Base-by-base conservation (phyloP, 2,888 invertebrate species). In the Trissolcus brochymenae region DNA sequence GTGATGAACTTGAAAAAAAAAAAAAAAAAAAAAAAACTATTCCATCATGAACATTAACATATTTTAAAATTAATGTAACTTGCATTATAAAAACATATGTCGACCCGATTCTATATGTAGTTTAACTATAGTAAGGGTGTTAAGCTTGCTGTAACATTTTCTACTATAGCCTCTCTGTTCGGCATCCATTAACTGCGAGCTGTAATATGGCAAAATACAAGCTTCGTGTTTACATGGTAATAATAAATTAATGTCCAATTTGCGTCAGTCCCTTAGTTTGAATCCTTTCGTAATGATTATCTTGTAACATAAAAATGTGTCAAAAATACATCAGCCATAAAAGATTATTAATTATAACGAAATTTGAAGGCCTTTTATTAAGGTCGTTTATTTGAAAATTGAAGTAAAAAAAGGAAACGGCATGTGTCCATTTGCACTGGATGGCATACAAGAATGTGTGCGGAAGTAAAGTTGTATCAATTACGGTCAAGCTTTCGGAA, bases 401-500 rank as follows among this genome's bases (percentile, higher is more conserved):
- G n/a, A n/a, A n/a, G 41, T 41, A 41, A 41, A 41, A 13, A 41
- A 41, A 3, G 9, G 2, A 41, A 13, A 3, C 2, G 41, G 41
- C 1, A 41, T 41, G n/a, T 41, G 3, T 2, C 3, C 3, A 3
- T 41, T 41, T 13, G 13, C 11, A 13, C 13, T 13, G 1, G 1
- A 13, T 41, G 3, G n/a, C n/a, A n/a, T n/a, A 41, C 13, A 3
- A 41, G 16, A 46, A 46, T 46, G 46, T 16, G n/a, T 14, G n/a
- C n/a, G 14, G 14, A 13, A 7, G 35, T 35, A 35, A 35, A 9
- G 9, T 35, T 19, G 14, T 7, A 29, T 55, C 54, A 60, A 49
- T 61, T 70, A 70, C 49, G 25, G n/a, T 49, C 16, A 50, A 49
- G 21, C 46, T 55, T 21, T 46, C 13, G 49, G 56, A 74, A 59